phyloP scores from a whole-genome alignment of 2,113 vertebrate genomes.

The Mionectes macconnelli region DNA sequence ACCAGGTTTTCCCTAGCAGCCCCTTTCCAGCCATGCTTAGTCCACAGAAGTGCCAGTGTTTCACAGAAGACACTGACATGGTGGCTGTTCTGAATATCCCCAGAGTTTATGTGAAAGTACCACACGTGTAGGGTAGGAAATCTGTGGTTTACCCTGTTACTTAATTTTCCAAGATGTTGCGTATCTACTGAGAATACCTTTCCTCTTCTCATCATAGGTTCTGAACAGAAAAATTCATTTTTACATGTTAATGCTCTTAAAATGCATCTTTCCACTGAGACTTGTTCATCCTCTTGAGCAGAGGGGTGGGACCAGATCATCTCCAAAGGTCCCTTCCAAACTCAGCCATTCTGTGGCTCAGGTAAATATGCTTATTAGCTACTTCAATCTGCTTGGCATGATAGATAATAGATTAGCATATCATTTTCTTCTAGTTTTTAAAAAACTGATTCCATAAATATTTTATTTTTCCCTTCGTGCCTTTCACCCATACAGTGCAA shows the following conservation, averaged over 20 bases:
- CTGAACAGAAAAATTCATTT: neutral
- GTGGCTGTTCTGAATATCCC: neutral
- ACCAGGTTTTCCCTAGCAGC: neutral
- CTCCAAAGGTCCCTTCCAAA: neutral
- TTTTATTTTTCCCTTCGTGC: conserved; percentile 10
- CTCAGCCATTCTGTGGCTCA: neutral
- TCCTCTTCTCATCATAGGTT: neutral
- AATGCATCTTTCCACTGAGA: neutral
- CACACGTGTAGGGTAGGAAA: neutral
- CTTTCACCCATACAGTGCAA: neutral
- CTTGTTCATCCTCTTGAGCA: neutral
- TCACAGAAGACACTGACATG: neutral
- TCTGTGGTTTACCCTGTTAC: neutral
- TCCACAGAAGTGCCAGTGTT: neutral
- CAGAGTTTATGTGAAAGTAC: neutral
- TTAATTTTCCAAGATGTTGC: neutral
- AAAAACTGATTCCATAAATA: neutral
- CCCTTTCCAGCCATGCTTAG: neutral
- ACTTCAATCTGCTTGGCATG: neutral
- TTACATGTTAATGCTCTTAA: neutral
- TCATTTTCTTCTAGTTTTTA: neutral
- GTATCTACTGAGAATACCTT: neutral
- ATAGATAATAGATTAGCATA: neutral
- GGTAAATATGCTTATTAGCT: neutral
- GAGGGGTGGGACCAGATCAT: neutral